Percentiles rank a stretch among this genome's conserved stretches.
These are phyloP conservation scores for Coracias cyanogaster DNA, from an alignment of 2,797 vertebrate genomes.

Conservation along the genomic window DNA sequence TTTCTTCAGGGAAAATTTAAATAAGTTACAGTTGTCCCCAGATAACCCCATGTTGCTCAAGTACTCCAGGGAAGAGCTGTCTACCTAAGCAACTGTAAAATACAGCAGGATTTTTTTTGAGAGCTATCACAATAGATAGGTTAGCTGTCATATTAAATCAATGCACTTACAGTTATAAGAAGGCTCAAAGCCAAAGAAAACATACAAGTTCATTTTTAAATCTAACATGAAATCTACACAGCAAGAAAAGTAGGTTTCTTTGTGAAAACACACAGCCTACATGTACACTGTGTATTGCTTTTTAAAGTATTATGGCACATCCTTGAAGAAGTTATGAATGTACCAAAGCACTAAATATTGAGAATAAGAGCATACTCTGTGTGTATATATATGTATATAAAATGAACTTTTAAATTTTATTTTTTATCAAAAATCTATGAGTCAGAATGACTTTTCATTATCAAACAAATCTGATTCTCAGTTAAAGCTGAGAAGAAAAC, in stretches of 20 bases:
- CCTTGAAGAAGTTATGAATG: background rate
- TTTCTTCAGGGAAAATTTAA: background rate
- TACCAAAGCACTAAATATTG: background rate
- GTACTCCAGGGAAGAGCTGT: background rate
- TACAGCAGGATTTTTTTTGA: background rate
- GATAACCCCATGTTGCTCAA: background rate
- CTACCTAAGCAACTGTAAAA: conserved; percentile 2
- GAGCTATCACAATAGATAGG: background rate
- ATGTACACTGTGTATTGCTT: background rate
- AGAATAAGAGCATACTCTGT: background rate
- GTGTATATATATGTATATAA: background rate
- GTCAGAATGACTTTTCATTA: background rate
- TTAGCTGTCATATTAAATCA: conserved; percentile 49
- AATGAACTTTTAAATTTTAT: background rate
- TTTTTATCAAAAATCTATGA: background rate
- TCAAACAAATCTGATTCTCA: background rate
- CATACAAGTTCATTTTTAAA: background rate
- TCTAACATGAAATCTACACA: background rate
- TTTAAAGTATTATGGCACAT: background rate
- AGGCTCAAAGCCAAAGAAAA: conserved; percentile 25
- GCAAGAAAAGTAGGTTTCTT: background rate
- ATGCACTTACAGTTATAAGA: background rate
- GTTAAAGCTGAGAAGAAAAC: background rate
- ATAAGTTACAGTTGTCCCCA: background rate
- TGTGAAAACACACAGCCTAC: background rate